Evolutionary conservation across 2,888 invertebrate genomes (phyloP), one percentile per base, ranked within the genome.

Genomic region (Amphimallon solstitiale): DNA sequence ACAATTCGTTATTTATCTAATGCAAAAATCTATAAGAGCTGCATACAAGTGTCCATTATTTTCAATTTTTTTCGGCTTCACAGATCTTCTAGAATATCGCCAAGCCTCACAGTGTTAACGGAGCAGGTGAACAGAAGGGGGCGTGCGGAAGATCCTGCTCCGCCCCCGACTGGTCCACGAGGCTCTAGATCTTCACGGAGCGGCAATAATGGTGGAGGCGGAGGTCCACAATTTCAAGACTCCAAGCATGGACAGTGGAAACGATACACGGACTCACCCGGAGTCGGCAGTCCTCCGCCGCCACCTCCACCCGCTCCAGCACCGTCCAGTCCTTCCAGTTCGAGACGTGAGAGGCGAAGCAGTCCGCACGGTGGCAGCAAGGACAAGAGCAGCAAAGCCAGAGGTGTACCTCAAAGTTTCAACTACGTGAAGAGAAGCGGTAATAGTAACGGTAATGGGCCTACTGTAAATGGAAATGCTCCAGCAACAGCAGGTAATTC

Each of bases 361-460:
- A 82, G 78, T 76, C 80, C 81, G 61, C 83, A 81, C 71, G 79
- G 72, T 67, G 79, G 72, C 68, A 74, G 43, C 54, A 86, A 86
- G 67, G 86, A 87, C 2, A 86, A 86, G 67, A 84, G 85, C 71
- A 82, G 85, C 71, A 93, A 93, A 81, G 86, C 85, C 52, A 80
- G 86, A 68, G 89, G 89, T 10, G 92, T 92, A 10, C 93, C 93
- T 6, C 92, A 93, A 74, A 93, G 90, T 80, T 94, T 94, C 77
- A 93, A 93, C 59, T 94, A 94, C 80, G 91, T 93, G 48, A 94
- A 94, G 79, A 87, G 93, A 74, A 84, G 85, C 72, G 85, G 84
- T 45, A 74, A 72, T 29, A 87, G 89, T 68, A 90, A 90, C 72
- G 63, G 63, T n/a, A 59, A 49, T 21, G 48, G 43, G 2, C 62